A percentile compares a stretch with the other conserved stretches of the same genome.
Conservation (phyloP, 2,888 invertebrate species). For the Temnothorax unifasciatus region DNA sequence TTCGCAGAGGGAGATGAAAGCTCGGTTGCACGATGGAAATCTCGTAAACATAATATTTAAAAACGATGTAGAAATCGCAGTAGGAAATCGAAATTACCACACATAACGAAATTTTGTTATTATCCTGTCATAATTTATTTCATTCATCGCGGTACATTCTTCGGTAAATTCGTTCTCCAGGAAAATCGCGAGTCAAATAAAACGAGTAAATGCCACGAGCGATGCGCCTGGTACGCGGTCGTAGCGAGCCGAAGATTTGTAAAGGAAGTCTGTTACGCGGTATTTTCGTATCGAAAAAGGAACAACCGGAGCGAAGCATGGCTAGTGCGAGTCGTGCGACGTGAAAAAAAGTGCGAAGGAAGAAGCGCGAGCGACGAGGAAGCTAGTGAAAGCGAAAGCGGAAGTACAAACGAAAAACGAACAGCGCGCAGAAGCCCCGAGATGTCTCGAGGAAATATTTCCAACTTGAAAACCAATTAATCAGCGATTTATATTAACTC, state of each 20-base stretch:
- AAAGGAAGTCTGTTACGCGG: conserved; percentile 66
- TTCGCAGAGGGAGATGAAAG: not conserved
- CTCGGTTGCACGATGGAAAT: not conserved
- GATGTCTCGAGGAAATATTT: not conserved
- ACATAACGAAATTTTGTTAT: not conserved
- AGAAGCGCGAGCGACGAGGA: conserved; percentile 28
- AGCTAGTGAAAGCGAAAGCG: conserved; percentile 47
- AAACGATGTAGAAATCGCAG: not conserved
- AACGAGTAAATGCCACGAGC: conserved; percentile 13
- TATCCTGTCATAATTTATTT: not conserved
- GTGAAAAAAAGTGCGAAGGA: conserved; percentile 43
- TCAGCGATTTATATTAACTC: not conserved
- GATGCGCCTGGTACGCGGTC: conserved; percentile 20
- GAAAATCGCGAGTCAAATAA: conserved; percentile 31
- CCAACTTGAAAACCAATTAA: not conserved
- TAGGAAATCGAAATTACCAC: not conserved
- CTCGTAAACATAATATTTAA: conserved; percentile 11
- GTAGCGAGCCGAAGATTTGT: conserved; percentile 64
- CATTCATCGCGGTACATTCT: not conserved
- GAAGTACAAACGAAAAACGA: conserved; percentile 29
- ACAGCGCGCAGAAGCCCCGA: not conserved
- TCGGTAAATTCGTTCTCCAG: not conserved
- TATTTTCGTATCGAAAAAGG: conserved; percentile 74
- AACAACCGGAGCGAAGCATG: not conserved
- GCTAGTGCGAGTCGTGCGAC: conserved; percentile 36